Percentiles rank a stretch among this genome's conserved stretches.
Evolutionary conservation across 2,113 vertebrate species (phyloP).

Genomic region (Lipotes vexillifer): DNA sequence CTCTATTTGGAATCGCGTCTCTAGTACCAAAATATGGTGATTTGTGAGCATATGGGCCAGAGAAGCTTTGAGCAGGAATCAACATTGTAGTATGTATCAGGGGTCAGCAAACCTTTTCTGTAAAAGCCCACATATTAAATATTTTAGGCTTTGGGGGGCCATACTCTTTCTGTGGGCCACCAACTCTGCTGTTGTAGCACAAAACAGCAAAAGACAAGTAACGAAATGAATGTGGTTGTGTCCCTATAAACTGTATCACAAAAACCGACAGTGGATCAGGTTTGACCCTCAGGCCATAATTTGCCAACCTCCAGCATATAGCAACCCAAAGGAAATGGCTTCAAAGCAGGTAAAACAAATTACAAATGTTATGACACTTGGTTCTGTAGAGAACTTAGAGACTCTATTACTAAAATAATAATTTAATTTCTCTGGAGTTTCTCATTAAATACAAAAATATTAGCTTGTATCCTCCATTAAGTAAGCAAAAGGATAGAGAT

Average conservation of each 20-base stretch:
- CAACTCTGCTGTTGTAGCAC: neutral
- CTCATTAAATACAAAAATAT: neutral
- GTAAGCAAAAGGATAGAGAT: neutral
- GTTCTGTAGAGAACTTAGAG: neutral
- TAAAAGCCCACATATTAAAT: neutral
- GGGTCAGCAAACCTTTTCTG: neutral
- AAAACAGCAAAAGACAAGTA: neutral
- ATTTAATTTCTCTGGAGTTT: neutral
- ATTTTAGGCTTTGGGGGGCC: too few species aligned
- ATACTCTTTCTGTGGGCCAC: neutral
- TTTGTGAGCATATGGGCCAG: neutral
- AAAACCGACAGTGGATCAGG: neutral
- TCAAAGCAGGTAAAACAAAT: neutral
- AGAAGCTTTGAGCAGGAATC: neutral
- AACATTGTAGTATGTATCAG: neutral
- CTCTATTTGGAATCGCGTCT: neutral
- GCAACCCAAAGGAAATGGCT: neutral
- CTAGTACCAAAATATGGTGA: neutral
- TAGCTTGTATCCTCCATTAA: neutral
- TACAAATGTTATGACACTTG: neutral
- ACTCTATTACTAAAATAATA: neutral
- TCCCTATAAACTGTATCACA: neutral
- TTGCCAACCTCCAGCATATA: neutral
- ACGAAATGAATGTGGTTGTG: neutral
- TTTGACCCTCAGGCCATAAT: neutral